Base-by-base conservation (phyloP, 2,113 vertebrate genomes). In the Stictonetta naevosa region DNA sequence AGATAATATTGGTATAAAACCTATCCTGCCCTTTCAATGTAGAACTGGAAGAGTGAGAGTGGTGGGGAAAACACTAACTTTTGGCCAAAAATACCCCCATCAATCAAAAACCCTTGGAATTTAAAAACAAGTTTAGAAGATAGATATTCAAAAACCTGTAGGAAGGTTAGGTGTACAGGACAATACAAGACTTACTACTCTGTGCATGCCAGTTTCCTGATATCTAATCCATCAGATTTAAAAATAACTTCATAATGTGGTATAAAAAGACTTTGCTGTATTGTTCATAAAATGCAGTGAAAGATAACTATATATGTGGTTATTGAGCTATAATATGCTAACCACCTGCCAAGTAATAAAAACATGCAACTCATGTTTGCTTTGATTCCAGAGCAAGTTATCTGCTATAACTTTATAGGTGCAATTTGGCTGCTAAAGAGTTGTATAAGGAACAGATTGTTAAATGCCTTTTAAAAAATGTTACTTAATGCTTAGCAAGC, bases 381-480 rank as follows among this genome's bases (percentile, higher is more conserved):
- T 69, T 86, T 81, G 85, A 53, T 83, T 97, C 88, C 72, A 89
- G 67, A 92, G 81, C 82, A 71, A 42, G 50, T 52, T 52, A 86
- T 95, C 69, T 82, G 20, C 8, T 93, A 83, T 50, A 56, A 82
- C 80, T 93, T 96, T 82, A 90, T 88, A 82, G 96, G 82, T 93
- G 75, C 46, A 96, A 77, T 97, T 97, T 97, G 92, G 56, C 94
- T 96, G 78, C 46, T 71, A 92, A 92, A 56, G 69, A 83, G 44
- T 64, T 86, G 42, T 66, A 15, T 42, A 33, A n/a, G 79, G 64
- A 96, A 82, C 94, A 97, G 97, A 94, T 93, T 95, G 96, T 78
- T 97, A 95, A 96, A 94, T 77, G 75, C 33, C 67, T 88, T 86
- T 83, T 76, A 67, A 44, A 46, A 93, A 74, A 81, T 10, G 44